Base-by-base conservation (phyloP, 2,888 invertebrate genomes). In the Drosophila formosana region DNA sequence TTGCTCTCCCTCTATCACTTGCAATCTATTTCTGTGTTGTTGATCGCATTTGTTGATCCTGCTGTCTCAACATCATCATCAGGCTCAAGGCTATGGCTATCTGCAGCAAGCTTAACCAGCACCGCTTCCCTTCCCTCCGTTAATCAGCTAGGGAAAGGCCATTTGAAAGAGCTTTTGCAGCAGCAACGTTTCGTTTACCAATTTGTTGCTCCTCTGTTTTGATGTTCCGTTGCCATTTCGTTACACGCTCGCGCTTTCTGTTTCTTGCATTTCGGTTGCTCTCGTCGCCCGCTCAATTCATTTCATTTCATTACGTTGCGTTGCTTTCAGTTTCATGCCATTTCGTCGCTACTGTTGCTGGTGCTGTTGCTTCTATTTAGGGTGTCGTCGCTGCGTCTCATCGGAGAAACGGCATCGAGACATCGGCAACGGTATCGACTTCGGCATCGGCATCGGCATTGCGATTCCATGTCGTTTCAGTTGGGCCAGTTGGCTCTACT, bases 141-240 rank as follows among this genome's bases (percentile, higher is more conserved):
- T 11, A 30, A 13, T 37, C 37, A n/a, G 5, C n/a, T 5, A 11
- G 3, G 23, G n/a, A 39, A 26, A 4, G 18, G 25, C 34, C 34
- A 51, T 4, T 53, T 34, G 18, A 32, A 60, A 45, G 52, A 74
- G 77, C 68, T 73, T 73, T 73, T 53, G 32, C 57, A 47, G 46
- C 46, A 47, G 47, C 57, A 26, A 4, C 66, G 71, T 66, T 66
- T 65, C 72, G 34, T 56, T 71, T 82, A 64, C 55, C 72, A 56
- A 70, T 76, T 82, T 76, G 86, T 83, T 77, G 80, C 86, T 82
- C 58, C 68, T 65, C 26, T 68, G 68, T 64, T 60, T 67, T 65
- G 45, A 23, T 63, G 78, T 73, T 73, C 26, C 66, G 47, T 60
- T 86, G 65, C 72, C 88, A 65, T 56, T 71, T 68, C 61, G 62